phyloP scores from a whole-genome alignment of 2,797 vertebrate species.

The Mallotus villosus region DNA sequence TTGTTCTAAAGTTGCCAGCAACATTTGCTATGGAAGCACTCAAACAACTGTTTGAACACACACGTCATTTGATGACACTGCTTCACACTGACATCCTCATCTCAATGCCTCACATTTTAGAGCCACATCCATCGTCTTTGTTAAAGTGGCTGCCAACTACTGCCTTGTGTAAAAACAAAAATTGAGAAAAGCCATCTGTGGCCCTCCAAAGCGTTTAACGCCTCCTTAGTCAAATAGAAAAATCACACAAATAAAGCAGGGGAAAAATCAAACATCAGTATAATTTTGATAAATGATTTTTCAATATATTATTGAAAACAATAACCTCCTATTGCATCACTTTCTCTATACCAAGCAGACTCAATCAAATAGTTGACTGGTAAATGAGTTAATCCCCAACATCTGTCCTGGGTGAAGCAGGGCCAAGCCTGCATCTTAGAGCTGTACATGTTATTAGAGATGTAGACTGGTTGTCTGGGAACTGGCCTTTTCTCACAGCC shows the following conservation, averaged over 20 bases:
- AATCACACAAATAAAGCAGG: not conserved
- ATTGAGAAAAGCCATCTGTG: not conserved
- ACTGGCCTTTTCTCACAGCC: not conserved
- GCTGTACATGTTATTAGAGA: conserved; percentile 19
- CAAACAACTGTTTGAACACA: conserved; percentile 21
- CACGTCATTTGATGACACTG: conserved; percentile 12
- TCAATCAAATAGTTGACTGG: conserved; percentile 10
- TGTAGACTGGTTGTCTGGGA: conserved; percentile 15
- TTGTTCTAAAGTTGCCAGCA: conserved; percentile 35
- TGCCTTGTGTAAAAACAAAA: conserved; percentile 10
- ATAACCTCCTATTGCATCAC: not conserved
- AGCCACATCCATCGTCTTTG: conserved; percentile 1
- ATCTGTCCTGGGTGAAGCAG: conserved; percentile 14
- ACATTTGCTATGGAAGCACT: conserved; percentile 36
- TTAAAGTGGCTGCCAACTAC: not conserved
- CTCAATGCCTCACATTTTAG: conserved; percentile 17
- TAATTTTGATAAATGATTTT: not conserved
- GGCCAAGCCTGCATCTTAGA: conserved; percentile 3
- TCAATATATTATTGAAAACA: not conserved
- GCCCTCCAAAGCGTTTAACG: conserved; percentile 3
- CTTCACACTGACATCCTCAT: not conserved
- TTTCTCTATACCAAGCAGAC: not conserved
- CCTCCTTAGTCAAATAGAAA: conserved; percentile 1
- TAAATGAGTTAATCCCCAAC: not conserved
- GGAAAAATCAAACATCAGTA: not conserved